phyloP scores from a whole-genome alignment of 2,113 vertebrate species.

The Pseudorhombus dupliciocellatus region DNA sequence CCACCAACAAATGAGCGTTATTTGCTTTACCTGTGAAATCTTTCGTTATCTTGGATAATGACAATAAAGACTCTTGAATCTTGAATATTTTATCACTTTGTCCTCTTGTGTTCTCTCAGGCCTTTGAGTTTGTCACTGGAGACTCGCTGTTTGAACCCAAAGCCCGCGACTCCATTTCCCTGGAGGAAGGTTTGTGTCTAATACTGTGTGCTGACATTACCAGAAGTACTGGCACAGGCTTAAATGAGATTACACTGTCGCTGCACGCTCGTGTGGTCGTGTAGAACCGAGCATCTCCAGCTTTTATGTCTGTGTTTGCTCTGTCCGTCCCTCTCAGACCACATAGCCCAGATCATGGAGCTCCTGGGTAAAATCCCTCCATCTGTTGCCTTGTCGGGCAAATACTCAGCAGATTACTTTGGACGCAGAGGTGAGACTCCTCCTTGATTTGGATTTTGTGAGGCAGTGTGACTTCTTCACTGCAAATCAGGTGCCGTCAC shows the following conservation, averaged over 20 bases:
- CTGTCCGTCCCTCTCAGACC: constrained; percentile 76
- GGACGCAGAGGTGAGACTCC: constrained; percentile 80
- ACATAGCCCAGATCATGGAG: constrained; percentile 86
- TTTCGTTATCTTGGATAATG: too few relatives aligned
- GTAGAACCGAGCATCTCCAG: neutral
- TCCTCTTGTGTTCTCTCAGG: constrained; percentile 73
- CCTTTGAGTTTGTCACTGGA: constrained; percentile 88
- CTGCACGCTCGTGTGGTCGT: constrained; percentile 7
- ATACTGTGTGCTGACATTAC: neutral
- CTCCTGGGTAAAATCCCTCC: constrained; percentile 86
- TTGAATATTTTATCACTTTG: too few relatives aligned
- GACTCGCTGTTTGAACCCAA: constrained; percentile 85
- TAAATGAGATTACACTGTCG: constrained; percentile 30
- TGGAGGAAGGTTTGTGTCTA: constrained; percentile 83
- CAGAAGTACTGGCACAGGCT: constrained; percentile 3
- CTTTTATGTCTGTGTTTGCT: neutral
- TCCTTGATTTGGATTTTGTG: neutral
- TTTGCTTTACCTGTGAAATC: too few relatives aligned
- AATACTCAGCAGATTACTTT: constrained; percentile 85
- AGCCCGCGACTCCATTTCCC: constrained; percentile 81
- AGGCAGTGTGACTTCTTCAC: neutral
- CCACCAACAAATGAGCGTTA: neutral
- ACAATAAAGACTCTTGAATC: too few relatives aligned
- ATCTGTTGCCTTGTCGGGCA: constrained; percentile 81
- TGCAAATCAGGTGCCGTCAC: neutral